Evolutionary conservation across 2,113 vertebrate species (phyloP).

Genomic region (Pachyramphus minor): DNA sequence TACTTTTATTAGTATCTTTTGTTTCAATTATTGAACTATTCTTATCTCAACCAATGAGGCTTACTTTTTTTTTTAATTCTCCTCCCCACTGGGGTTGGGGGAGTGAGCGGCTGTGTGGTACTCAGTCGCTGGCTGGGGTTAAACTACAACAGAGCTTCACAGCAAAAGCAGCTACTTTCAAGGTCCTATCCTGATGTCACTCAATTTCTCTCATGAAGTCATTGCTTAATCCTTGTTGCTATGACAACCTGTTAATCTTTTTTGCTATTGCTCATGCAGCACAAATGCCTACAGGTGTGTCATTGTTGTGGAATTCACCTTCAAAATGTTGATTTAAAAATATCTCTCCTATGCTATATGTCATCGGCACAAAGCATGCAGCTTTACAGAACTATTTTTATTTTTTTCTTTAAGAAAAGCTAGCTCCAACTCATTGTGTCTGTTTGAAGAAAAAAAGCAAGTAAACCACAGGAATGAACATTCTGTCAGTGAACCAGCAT

Average conservation of each 20-base stretch:
- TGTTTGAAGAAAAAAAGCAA: background rate
- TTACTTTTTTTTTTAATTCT: too few species aligned
- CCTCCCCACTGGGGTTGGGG: fast-evolving
- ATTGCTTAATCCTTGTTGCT: background rate
- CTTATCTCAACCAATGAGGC: background rate
- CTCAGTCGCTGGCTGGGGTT: background rate
- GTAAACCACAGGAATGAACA: background rate
- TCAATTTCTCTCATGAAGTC: background rate
- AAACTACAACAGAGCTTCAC: background rate
- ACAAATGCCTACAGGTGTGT: background rate
- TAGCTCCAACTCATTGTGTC: background rate
- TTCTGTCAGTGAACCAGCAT: background rate
- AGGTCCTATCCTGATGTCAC: constrained; percentile 31
- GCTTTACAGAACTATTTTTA: background rate
- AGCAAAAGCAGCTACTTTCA: background rate
- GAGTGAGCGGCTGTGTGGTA: background rate
- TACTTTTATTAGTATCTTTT: background rate
- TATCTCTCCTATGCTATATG: background rate
- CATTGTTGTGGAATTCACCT: background rate
- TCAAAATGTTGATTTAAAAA: background rate
- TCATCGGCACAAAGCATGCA: background rate
- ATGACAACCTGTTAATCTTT: background rate
- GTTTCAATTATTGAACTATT: background rate
- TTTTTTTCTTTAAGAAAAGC: background rate
- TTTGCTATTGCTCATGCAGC: background rate